Conservation (phyloP, 2,888 invertebrate species). For the Melanotus villosus region DNA sequence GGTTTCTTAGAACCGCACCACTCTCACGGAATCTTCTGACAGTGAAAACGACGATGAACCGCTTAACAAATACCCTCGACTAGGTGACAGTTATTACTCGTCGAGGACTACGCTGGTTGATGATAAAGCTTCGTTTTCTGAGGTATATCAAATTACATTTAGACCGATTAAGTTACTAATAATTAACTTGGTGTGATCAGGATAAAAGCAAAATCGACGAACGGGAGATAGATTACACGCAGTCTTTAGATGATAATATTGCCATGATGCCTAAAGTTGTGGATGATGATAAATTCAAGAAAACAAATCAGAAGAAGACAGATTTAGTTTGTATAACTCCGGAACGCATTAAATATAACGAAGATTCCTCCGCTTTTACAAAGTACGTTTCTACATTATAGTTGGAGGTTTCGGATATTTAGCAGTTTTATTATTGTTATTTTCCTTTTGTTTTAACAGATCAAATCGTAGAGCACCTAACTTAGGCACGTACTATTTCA, state of each 20-base stretch:
- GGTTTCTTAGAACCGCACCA: slow-evolving; percentile 72
- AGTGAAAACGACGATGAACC: slow-evolving; percentile 83
- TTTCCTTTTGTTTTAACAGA: slow-evolving; percentile 60
- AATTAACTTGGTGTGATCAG: slow-evolving; percentile 12
- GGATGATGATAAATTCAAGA: slow-evolving; percentile 29
- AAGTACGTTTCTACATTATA: slow-evolving; percentile 50
- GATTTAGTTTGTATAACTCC: slow-evolving; percentile 24
- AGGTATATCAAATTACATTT: slow-evolving; percentile 22
- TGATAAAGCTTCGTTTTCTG: slow-evolving; percentile 11
- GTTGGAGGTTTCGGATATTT: too few relatives aligned
- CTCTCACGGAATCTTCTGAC: slow-evolving; percentile 70
- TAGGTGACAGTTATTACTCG: slow-evolving; percentile 62
- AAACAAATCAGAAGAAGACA: slow-evolving; percentile 25
- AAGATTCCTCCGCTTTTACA: slow-evolving; percentile 64
- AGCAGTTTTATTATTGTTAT: not conserved
- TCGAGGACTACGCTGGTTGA: not conserved
- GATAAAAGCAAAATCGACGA: slow-evolving; percentile 21
- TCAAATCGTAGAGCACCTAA: slow-evolving; percentile 86
- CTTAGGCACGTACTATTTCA: slow-evolving; percentile 88
- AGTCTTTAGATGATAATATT: slow-evolving; percentile 12
- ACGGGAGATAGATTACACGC: slow-evolving; percentile 9
- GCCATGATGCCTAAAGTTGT: slow-evolving; percentile 36
- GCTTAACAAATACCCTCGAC: slow-evolving; percentile 80
- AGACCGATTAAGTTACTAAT: not conserved
- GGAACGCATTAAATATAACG: slow-evolving; percentile 47